phyloP scores from a whole-genome alignment of 37 sponge, comb jelly and placozoan genomes.

The Halisarca cf. caerulea region DNA sequence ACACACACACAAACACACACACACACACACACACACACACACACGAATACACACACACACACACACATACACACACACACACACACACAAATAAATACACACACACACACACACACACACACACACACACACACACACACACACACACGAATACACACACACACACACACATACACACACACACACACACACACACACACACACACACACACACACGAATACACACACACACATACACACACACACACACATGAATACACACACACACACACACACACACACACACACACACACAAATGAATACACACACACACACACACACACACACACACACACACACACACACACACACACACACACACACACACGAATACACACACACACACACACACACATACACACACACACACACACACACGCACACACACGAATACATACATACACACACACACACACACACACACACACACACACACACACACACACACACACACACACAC shows the following conservation, averaged over 20 bases:
- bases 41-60: conserved; percentile 33
- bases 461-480: conserved; percentile 38
- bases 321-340: background rate
- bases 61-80: conserved; percentile 15
- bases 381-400: conserved; percentile 29
- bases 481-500: conserved; percentile 37
- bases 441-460: conserved; percentile 23
- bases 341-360: conserved; percentile 28
- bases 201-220: conserved; percentile 15
- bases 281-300: conserved; percentile 30
- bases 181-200: conserved; percentile 27
- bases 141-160: background rate
- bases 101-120: conserved; percentile 39
- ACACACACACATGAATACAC: conserved; percentile 11
- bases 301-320: background rate
- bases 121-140: conserved; percentile 4
- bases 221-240: conserved; percentile 34
- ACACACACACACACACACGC: conserved; percentile 26
- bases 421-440: conserved; percentile 24
- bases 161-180: conserved; percentile 15
- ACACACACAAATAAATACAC: conserved; percentile 26
- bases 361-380: conserved; percentile 11
- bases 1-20: conserved; percentile 24
- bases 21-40: conserved; percentile 20
- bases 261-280: conserved; percentile 38